These are phyloP conservation scores for Tenthredo notha DNA, from an alignment of 2,888 invertebrate species.

Conservation along the genomic window DNA sequence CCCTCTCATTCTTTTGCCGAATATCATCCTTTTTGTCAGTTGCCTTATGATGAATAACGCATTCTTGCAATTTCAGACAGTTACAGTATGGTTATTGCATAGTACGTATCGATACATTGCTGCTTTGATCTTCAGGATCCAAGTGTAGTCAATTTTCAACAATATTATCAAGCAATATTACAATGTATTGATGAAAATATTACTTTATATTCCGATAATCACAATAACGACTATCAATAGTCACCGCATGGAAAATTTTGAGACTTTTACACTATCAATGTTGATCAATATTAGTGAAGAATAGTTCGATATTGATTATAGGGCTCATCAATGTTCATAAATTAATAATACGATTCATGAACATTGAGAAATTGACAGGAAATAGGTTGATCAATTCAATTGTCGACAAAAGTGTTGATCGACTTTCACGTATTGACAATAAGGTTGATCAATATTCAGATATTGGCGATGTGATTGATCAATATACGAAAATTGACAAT, in stretches of 20 bases:
- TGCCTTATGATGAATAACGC: background rate
- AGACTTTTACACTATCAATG: background rate
- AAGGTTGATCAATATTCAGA: background rate
- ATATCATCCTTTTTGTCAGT: background rate
- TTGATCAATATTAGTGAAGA: background rate
- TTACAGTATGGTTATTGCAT: background rate
- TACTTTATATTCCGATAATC: background rate
- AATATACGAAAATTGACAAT: background rate
- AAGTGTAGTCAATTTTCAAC: background rate
- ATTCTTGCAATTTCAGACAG: background rate
- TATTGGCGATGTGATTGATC: background rate
- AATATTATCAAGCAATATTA: background rate
- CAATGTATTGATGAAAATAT: background rate
- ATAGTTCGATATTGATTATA: background rate
- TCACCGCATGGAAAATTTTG: background rate
- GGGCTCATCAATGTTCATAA: background rate
- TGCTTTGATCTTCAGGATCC: background rate
- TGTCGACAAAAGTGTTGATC: background rate
- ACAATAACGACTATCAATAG: background rate
- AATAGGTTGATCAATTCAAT: background rate
- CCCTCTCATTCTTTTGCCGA: background rate
- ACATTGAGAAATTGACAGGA: background rate
- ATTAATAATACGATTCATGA: background rate
- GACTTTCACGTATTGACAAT: background rate
- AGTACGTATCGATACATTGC: background rate